phyloP scores from a whole-genome alignment of 1,140 invertebrate genomes.

The Lanistes nyassanus region DNA sequence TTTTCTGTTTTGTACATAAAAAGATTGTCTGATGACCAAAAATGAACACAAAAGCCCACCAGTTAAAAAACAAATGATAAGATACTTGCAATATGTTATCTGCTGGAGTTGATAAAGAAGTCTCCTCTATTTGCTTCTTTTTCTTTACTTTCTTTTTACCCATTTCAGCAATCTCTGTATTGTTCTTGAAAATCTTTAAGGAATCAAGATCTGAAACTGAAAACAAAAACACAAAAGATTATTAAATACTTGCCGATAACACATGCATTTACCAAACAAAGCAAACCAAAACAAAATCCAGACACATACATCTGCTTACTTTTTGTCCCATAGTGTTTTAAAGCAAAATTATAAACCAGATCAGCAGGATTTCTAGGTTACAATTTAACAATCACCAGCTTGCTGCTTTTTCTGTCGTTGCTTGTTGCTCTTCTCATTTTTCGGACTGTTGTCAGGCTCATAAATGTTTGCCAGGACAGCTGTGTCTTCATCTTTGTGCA shows the following conservation, averaged over 20 bases:
- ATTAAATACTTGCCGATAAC: not conserved
- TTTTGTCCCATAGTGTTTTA: not conserved
- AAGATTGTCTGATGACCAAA: too few relatives aligned
- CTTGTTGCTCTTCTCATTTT: slow-evolving; percentile 62
- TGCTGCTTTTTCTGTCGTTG: slow-evolving; percentile 48
- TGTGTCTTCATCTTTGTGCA: slow-evolving; percentile 58
- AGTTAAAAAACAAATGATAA: too few relatives aligned
- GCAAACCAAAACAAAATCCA: not conserved
- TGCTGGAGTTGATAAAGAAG: not conserved
- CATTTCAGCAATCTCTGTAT: slow-evolving; percentile 41
- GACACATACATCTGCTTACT: not conserved
- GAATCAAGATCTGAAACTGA: not conserved
- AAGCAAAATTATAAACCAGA: too few relatives aligned
- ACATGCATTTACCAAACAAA: not conserved
- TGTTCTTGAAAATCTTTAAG: slow-evolving; percentile 31
- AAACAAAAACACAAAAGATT: not conserved
- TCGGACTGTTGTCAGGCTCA: slow-evolving; percentile 57
- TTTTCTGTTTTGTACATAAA: too few relatives aligned
- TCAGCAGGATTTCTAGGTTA: too few relatives aligned
- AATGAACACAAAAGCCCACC: too few relatives aligned
- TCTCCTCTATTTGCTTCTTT: slow-evolving; percentile 41
- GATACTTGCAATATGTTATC: too few relatives aligned
- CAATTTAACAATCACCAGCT: slow-evolving; percentile 34
- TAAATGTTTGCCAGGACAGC: slow-evolving; percentile 58
- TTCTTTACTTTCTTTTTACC: slow-evolving; percentile 44